These are phyloP conservation scores for Lampris incognitus DNA, from an alignment of 2,113 vertebrate genomes.

Conservation along the genomic window DNA sequence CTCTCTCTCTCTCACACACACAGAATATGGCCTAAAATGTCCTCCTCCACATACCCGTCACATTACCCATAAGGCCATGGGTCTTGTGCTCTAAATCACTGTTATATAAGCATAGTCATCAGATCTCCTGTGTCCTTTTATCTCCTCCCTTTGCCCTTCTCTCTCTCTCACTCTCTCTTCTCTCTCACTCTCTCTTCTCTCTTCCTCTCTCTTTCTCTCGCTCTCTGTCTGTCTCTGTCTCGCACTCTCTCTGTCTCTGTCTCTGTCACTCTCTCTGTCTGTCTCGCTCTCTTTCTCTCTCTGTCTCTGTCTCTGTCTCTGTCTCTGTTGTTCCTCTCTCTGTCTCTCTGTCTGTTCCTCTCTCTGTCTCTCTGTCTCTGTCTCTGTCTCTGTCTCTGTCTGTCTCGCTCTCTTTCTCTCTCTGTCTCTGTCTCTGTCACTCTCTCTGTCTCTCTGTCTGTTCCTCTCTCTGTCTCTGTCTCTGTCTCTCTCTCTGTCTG, in stretches of 20 bases:
- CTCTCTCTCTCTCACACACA: background rate
- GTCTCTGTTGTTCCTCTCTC: background rate
- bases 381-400: background rate
- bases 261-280: background rate
- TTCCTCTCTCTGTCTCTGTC: too few relatives aligned
- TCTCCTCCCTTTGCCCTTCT: background rate
- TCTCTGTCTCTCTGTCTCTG: background rate
- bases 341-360: background rate
- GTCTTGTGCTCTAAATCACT: too few relatives aligned
- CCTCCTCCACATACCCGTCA: too few relatives aligned
- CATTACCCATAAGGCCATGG: too few relatives aligned
- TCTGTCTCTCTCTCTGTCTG: background rate
- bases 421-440: background rate
- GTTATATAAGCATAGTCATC: too few relatives aligned
- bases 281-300: background rate
- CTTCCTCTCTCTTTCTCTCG: background rate
- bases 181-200: slow-evolving; percentile 2
- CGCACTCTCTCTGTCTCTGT: background rate
- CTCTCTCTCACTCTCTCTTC: background rate
- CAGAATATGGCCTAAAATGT: too few relatives aligned
- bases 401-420: too few relatives aligned
- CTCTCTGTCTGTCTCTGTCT: background rate
- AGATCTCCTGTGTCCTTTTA: background rate
- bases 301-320: background rate
- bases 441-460: too few relatives aligned